Evolutionary conservation across 2,888 invertebrate species (phyloP), one percentile per base, ranked within the genome.

Genomic region (Cancer borealis): DNA sequence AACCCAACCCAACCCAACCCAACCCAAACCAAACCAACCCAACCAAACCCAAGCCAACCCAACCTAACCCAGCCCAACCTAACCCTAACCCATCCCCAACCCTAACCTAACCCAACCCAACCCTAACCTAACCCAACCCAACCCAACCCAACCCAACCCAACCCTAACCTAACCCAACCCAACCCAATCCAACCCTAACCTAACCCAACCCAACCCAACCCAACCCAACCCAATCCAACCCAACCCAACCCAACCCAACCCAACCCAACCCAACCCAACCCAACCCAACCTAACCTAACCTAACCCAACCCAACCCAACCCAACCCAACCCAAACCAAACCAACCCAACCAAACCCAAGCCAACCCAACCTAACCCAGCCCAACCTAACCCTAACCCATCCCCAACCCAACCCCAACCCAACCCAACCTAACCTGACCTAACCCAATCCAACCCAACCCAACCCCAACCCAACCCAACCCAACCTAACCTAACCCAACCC

Each of bases 201-300:
- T n/a, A 84, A 84, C 84, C 84, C 30, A 84, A 84, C 84, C 84
- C 30, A 84, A 84, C 84, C 84, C 21, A 84, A n/a, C 84, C 84
- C 84, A 84, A 84, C 84, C 84, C 4, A 84, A 84, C 84, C 84
- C 5, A 84, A 84, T 5, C 84, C 3, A 84, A 84, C 84, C 84
- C 3, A 54, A 54, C 54, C n/a, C n/a, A 84, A 84, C 84, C 84
- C 30, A 84, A 84, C 84, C 84, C 30, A 84, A 84, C 84, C 84
- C 84, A 84, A 84, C 84, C 84, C 30, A 84, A 84, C 84, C 84
- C 30, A 84, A 84, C 84, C 84, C 30, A 84, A 84, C 84, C 84
- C 30, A 84, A 84, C 84, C 84, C 21, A 84, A n/a, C 84, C 84
- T 21, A 84, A 84, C 84, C 84, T n/a, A 84, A 84, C 84, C 84